phyloP scores from a whole-genome alignment of 2,888 invertebrate species.

The Horisme vitalbata region DNA sequence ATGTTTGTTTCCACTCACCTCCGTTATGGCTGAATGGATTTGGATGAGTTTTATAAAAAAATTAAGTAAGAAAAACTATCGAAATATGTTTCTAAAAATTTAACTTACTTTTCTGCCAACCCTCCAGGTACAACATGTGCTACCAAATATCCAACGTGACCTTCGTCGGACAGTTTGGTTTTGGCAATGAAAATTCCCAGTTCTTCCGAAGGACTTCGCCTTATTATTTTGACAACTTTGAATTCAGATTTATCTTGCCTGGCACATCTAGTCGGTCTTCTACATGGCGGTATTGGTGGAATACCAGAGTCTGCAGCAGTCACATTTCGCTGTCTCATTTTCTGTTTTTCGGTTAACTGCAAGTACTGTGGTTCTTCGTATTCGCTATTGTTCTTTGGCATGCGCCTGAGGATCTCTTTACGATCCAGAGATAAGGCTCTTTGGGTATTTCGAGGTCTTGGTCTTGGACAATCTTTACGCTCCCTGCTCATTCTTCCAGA shows the following conservation, averaged over 20 bases:
- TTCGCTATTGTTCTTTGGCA: slow-evolving; percentile 67
- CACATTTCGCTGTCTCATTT: slow-evolving; percentile 72
- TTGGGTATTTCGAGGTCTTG: slow-evolving; percentile 68
- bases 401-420: slow-evolving; percentile 77
- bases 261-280: slow-evolving; percentile 56
- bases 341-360: slow-evolving; percentile 76
- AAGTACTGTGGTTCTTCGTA: slow-evolving; percentile 71
- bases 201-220: slow-evolving; percentile 83
- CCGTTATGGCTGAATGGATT: too few relatives aligned
- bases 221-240: slow-evolving; percentile 81
- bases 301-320: slow-evolving; percentile 68
- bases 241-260: slow-evolving; percentile 67
- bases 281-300: slow-evolving; percentile 77
- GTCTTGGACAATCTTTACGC: slow-evolving; percentile 59
- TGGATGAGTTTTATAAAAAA: too few relatives aligned
- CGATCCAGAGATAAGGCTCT: slow-evolving; percentile 81
- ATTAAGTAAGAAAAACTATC: too few relatives aligned
- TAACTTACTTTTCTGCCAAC: slow-evolving; percentile 85
- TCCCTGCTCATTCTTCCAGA: slow-evolving; percentile 72
- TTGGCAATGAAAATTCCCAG: slow-evolving; percentile 89
- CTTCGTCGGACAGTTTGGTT: slow-evolving; percentile 83
- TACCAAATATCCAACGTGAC: slow-evolving; percentile 86
- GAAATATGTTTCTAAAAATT: too few relatives aligned
- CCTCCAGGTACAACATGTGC: slow-evolving; percentile 88
- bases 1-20: too few relatives aligned